Conservation (phyloP, 2,888 invertebrate genomes). For the Amphipoea oculea region DNA sequence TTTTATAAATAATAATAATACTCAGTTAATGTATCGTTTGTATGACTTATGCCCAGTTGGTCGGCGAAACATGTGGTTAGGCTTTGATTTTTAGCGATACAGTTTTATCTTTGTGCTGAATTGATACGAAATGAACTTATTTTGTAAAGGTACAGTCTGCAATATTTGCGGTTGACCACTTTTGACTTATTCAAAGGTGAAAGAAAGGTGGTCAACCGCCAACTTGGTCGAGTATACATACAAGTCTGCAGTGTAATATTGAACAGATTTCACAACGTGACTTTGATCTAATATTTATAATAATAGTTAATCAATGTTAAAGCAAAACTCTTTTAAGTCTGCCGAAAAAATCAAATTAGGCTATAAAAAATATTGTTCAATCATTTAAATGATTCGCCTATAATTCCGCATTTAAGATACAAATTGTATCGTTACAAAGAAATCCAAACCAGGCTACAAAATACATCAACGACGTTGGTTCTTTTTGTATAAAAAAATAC, state of each 20-base stretch:
- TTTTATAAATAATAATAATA: constrained; percentile 74
- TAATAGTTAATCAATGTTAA: background rate
- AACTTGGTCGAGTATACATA: background rate
- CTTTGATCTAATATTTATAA: background rate
- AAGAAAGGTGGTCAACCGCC: background rate
- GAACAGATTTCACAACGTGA: background rate
- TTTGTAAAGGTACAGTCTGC: background rate
- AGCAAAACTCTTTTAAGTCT: constrained; percentile 5
- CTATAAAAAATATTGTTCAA: background rate
- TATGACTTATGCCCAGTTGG: constrained; percentile 41
- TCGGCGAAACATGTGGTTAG: constrained; percentile 1
- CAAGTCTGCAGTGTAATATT: background rate
- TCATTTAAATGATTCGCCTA: background rate
- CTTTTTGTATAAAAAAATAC: constrained; percentile 53
- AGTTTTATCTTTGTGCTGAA: background rate
- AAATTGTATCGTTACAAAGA: constrained; percentile 25
- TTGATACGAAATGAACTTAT: background rate
- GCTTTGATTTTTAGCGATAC: constrained; percentile 32
- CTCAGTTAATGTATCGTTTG: constrained; percentile 68
- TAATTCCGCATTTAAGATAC: background rate
- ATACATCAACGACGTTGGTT: constrained; percentile 30
- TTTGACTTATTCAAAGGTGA: background rate
- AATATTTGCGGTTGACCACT: background rate
- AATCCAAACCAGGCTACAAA: background rate
- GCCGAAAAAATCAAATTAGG: background rate